Evolutionary conservation across 2,888 invertebrate genomes (phyloP), one percentile per base, ranked within the genome.

Genomic region (Caprella mutica): DNA sequence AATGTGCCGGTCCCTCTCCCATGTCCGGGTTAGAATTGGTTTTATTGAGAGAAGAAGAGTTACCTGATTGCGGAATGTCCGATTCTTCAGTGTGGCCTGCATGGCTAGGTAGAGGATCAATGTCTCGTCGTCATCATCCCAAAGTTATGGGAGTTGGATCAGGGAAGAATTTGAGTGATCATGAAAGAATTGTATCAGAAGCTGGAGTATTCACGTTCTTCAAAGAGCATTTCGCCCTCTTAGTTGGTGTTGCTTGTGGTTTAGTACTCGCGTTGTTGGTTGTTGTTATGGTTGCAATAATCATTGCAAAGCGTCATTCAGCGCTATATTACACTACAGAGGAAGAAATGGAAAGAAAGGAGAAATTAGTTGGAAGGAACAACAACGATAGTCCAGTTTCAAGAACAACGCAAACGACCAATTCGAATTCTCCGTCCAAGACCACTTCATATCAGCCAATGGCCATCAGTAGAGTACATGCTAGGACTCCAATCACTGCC

Each of bases 1-100:
- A 75, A 53, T 84, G 84, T 70, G 74, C 77, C 62, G 74, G 78
- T 3, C 84, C 84, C 1, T 69, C 76, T 65, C 71, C 74, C 26
- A 70, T 83, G 43, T 74, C 76, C 23, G 81, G 80, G 0, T 70
- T 72, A 44, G 67, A 69, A 2, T 61, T 78, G 50, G 68, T 69
- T 26, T 68, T 69, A 6, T 66, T 78, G 52, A 70, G 70, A 21
- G 69, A 72, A 17, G 69, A 70, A 26, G 72, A 73, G 33, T 68
- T 78, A 52, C 71, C 72, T 2, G 72, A 72, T 67, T 78, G 78
- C 68, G 75, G 73, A 55, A 76, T 75, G 58, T 76, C 77, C 57
- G 77, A 81, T 65, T 75, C 42, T 6, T 43, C 54, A 3, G 40
- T 27, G 9, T 62, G 62, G 62, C 58, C 62, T 5, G 50, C 35